Percentiles rank a stretch among this genome's conserved stretches.
These are phyloP conservation scores for Willowsia nigromaculata DNA, from an alignment of 2,888 invertebrate species.

Conservation along the genomic window DNA sequence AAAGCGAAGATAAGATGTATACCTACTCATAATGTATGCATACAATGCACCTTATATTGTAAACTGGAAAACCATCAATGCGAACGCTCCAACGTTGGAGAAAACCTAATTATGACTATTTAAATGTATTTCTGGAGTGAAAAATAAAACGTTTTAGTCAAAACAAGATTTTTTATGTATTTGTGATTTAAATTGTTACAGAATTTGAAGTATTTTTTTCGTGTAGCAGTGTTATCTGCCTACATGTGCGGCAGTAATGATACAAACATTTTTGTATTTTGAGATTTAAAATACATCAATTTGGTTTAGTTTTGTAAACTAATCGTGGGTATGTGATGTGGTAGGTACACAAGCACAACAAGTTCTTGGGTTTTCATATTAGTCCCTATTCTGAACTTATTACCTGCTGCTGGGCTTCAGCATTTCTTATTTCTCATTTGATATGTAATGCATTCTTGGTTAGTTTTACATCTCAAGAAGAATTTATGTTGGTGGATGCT, in stretches of 20 bases:
- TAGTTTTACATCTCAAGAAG: conserved; percentile 4
- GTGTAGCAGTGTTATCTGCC: background rate
- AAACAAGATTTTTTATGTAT: background rate
- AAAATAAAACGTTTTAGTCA: background rate
- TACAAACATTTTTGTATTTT: too few species aligned
- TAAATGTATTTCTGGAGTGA: too few species aligned
- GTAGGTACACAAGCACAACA: conserved; percentile 44
- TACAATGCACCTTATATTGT: too few species aligned
- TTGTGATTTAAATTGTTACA: background rate
- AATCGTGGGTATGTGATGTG: conserved; percentile 46
- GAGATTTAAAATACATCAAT: background rate
- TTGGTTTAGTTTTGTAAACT: conserved; percentile 18
- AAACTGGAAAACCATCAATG: too few species aligned
- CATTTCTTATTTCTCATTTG: conserved; percentile 50
- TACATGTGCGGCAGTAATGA: conserved; percentile 34
- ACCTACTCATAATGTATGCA: too few species aligned
- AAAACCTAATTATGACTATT: too few species aligned
- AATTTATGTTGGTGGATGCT: background rate
- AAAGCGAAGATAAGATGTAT: too few species aligned
- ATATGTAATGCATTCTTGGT: background rate
- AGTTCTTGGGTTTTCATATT: conserved; percentile 3
- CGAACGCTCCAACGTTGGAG: too few species aligned
- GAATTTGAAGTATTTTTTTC: background rate
- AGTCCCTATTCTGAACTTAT: background rate
- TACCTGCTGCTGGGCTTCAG: conserved; percentile 4